phyloP scores from a whole-genome alignment of 1,140 invertebrate species.

The Prorops nasuta region DNA sequence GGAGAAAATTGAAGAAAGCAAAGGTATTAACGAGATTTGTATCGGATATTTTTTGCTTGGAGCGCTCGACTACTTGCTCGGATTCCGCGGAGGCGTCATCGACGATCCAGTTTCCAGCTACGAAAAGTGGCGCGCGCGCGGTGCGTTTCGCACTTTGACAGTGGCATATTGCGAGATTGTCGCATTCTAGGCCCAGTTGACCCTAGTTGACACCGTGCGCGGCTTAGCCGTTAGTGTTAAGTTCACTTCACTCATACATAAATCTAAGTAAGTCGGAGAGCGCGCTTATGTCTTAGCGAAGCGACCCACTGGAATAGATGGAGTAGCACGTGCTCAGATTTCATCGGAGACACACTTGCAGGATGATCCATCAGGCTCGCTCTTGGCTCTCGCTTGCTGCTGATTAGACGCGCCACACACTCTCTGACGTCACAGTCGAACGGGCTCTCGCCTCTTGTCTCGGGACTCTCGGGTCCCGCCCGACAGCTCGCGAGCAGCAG shows the following conservation, averaged over 20 bases:
- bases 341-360: slow-evolving; percentile 33
- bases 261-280: slow-evolving; percentile 55
- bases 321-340: slow-evolving; percentile 58
- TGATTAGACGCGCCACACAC: too few species aligned
- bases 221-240: slow-evolving; percentile 57
- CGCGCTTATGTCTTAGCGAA: slow-evolving; percentile 42
- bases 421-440: too few species aligned
- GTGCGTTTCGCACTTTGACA: slow-evolving; percentile 27
- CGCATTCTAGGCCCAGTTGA: slow-evolving; percentile 57
- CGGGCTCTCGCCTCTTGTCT: too few species aligned
- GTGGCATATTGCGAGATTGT: slow-evolving; percentile 51
- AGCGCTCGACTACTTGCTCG: too few species aligned
- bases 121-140: slow-evolving; percentile 1
- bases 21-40: too few species aligned
- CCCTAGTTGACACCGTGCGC: slow-evolving; percentile 53
- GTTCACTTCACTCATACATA: slow-evolving; percentile 53
- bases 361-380: slow-evolving; percentile 50
- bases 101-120: slow-evolving; percentile 20
- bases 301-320: slow-evolving; percentile 37
- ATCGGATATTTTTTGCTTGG: too few species aligned
- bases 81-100: neutral
- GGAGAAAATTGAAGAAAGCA: too few species aligned
- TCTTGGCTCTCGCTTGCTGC: too few species aligned
- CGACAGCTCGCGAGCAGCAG: too few species aligned
- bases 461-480: too few species aligned